phyloP scores from a whole-genome alignment of 1,140 invertebrate genomes.

The Branchinecta lindahli region DNA sequence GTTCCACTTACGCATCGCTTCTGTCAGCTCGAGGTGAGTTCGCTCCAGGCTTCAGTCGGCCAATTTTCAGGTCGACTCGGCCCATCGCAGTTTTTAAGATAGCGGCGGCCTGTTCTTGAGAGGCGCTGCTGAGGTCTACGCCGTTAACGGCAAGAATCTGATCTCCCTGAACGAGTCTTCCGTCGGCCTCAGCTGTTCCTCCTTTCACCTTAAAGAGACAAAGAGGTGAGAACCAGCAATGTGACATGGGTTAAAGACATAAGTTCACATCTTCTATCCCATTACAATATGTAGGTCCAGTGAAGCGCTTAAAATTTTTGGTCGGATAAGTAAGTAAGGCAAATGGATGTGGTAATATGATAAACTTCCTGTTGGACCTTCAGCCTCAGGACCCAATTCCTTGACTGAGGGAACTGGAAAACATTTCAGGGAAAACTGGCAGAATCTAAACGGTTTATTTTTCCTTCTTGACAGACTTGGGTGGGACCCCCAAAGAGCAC shows the following conservation, averaged over 20 bases:
- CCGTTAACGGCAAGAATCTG: slow-evolving; percentile 77
- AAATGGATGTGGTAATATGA: neutral
- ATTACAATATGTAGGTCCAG: neutral
- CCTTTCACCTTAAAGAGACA: slow-evolving; percentile 52
- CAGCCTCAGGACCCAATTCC: too few species aligned
- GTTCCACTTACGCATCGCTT: neutral
- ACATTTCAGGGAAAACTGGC: too few species aligned
- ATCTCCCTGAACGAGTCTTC: slow-evolving; percentile 80
- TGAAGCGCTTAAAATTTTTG: slow-evolving; percentile 14
- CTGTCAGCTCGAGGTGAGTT: slow-evolving; percentile 16
- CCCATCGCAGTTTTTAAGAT: slow-evolving; percentile 69
- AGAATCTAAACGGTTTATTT: too few species aligned
- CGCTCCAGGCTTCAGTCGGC: slow-evolving; percentile 51
- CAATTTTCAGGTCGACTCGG: slow-evolving; percentile 58
- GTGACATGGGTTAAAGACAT: too few species aligned
- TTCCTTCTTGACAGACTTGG: too few species aligned
- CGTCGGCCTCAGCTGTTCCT: slow-evolving; percentile 77
- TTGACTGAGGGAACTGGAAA: too few species aligned
- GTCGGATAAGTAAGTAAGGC: too few species aligned
- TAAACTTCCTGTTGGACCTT: too few species aligned
- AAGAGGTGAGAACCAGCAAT: neutral
- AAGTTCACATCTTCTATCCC: neutral
- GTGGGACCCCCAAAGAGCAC: too few species aligned
- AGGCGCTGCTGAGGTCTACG: slow-evolving; percentile 60
- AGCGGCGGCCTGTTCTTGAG: slow-evolving; percentile 61